Percentiles rank a stretch among this genome's conserved stretches.
Evolutionary conservation across 2,888 invertebrate species (phyloP).

Genomic region (Phasia obesa): DNA sequence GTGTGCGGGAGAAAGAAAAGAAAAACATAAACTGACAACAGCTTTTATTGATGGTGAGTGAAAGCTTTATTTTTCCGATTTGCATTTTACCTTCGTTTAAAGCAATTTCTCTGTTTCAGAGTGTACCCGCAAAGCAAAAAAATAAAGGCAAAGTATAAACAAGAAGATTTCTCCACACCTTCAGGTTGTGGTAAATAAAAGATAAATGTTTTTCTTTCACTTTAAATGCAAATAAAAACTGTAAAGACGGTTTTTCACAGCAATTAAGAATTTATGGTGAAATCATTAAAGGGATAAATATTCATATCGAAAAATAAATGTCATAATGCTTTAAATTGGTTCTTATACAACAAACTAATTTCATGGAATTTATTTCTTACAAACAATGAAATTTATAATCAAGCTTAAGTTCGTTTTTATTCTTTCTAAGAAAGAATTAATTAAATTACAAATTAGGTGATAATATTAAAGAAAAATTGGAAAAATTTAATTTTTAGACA

Average conservation of each 20-base stretch:
- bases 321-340: too few relatives aligned
- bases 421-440: too few relatives aligned
- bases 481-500: too few relatives aligned
- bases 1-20: background rate
- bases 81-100: constrained; percentile 13
- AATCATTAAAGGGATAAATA: too few relatives aligned
- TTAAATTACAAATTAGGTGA: too few relatives aligned
- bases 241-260: constrained; percentile 6
- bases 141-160: background rate
- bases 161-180: constrained; percentile 25
- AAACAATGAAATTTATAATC: too few relatives aligned
- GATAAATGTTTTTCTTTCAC: constrained; percentile 52
- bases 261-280: background rate
- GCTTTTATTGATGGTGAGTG: constrained; percentile 55
- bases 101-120: constrained; percentile 13
- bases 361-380: too few relatives aligned
- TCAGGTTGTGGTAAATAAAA: constrained; percentile 41
- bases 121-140: constrained; percentile 18
- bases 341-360: too few relatives aligned
- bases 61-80: constrained; percentile 48
- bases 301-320: background rate
- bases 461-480: too few relatives aligned
- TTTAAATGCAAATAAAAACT: constrained; percentile 35
- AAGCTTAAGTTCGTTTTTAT: too few relatives aligned
- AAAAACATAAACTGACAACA: constrained; percentile 48